A percentile compares a stretch with the other conserved stretches of the same genome.
Evolutionary conservation across 2,888 invertebrate species (phyloP).

Genomic region (Fragum sueziense): DNA sequence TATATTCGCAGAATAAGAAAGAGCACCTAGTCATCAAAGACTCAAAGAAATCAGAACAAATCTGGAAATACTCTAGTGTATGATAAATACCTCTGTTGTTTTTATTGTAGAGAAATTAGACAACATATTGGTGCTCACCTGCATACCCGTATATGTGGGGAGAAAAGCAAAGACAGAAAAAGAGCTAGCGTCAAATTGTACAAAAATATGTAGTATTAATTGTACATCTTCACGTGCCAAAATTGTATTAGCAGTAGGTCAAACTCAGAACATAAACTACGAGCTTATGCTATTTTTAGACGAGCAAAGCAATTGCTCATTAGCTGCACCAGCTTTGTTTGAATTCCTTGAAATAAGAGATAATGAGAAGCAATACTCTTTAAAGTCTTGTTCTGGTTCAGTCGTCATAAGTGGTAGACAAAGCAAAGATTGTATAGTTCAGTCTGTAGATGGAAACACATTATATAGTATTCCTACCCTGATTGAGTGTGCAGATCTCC

Average conservation of each 20-base stretch:
- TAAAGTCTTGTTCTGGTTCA: slow-evolving; percentile 7
- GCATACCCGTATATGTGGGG: slow-evolving; percentile 6
- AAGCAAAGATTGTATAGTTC: not conserved
- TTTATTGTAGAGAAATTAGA: slow-evolving; percentile 19
- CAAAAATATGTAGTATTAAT: too few species aligned
- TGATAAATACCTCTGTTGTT: slow-evolving; percentile 34
- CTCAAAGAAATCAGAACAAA: slow-evolving; percentile 26
- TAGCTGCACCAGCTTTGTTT: slow-evolving; percentile 30
- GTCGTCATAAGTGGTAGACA: not conserved
- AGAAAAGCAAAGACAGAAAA: not conserved
- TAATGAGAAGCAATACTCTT: not conserved
- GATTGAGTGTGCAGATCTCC: slow-evolving; percentile 18
- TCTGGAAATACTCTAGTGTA: slow-evolving; percentile 27
- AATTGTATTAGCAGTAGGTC: slow-evolving; percentile 26
- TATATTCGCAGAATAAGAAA: slow-evolving; percentile 23
- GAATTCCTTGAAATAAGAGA: slow-evolving; percentile 1
- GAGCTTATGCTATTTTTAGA: slow-evolving; percentile 37
- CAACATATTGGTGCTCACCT: slow-evolving; percentile 29
- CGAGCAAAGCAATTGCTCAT: slow-evolving; percentile 42
- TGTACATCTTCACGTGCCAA: slow-evolving; percentile 38
- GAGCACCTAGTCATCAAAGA: slow-evolving; percentile 5
- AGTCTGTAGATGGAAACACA: not conserved
- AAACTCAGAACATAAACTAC: not conserved
- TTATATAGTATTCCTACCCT: not conserved
- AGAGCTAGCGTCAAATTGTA: not conserved